These are phyloP conservation scores for Rhinoptilus africanus DNA, from an alignment of 2,113 vertebrate species.

Conservation along the genomic window DNA sequence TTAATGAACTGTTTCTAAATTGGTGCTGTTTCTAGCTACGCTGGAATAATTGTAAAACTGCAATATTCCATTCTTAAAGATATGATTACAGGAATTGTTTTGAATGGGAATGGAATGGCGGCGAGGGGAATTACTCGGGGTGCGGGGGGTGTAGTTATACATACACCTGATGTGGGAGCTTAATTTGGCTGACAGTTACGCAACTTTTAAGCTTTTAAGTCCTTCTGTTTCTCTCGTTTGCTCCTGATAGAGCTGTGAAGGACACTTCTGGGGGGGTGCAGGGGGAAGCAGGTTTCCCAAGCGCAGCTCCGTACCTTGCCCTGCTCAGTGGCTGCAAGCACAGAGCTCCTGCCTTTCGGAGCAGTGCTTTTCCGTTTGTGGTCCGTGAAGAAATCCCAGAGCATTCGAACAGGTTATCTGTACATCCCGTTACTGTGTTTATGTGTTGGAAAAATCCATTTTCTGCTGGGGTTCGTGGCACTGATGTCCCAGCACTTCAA, in stretches of 20 bases:
- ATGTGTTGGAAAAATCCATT: neutral
- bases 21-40: neutral
- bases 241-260: neutral
- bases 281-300: neutral
- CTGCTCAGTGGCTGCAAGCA: neutral
- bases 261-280: neutral
- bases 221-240: neutral
- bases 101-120: neutral
- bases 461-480: neutral
- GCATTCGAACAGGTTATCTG: accelerated
- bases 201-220: neutral
- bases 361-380: neutral
- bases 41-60: neutral
- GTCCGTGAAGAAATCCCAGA: neutral
- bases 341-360: neutral
- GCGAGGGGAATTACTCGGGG: neutral
- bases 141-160: accelerated
- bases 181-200: accelerated
- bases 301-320: neutral
- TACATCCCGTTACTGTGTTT: neutral
- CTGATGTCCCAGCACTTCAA: neutral
- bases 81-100: neutral
- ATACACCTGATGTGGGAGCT: neutral
- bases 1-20: neutral
- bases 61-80: neutral